These are phyloP conservation scores for Eulacestoma nigropectus DNA, from an alignment of 2,113 vertebrate species.

Conservation along the genomic window DNA sequence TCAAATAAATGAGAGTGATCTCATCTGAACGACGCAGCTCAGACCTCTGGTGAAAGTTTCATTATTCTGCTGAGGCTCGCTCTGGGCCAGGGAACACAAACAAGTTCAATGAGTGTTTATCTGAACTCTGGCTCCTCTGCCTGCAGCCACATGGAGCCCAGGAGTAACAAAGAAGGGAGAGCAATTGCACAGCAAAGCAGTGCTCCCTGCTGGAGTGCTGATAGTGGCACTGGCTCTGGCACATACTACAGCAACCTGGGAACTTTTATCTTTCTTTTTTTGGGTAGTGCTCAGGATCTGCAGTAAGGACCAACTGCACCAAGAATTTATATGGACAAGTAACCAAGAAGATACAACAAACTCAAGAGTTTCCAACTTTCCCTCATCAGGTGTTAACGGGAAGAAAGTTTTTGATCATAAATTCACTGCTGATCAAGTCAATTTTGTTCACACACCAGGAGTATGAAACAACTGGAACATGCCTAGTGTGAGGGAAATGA, in stretches of 20 bases:
- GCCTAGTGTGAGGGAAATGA: not conserved
- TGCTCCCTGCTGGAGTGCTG: conserved; percentile 5
- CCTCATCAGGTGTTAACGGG: not conserved
- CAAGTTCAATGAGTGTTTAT: not conserved
- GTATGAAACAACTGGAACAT: not conserved
- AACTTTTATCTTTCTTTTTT: not conserved
- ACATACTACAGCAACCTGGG: not conserved
- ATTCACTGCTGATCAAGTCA: not conserved
- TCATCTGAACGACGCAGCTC: not conserved
- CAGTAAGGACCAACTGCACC: not conserved
- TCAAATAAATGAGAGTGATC: not conserved
- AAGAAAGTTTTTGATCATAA: not conserved
- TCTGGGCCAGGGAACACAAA: not conserved
- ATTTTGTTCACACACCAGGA: not conserved
- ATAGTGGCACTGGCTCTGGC: not conserved
- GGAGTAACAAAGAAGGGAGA: not conserved
- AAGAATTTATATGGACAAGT: not conserved
- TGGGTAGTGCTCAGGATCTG: not conserved
- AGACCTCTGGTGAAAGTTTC: not conserved
- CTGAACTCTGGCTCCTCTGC: not conserved
- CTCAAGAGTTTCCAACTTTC: not conserved
- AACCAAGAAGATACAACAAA: not conserved
- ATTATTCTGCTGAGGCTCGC: not conserved
- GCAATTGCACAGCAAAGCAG: not conserved
- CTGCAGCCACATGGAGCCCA: not conserved